These are phyloP conservation scores for Atta cephalotes DNA, from an alignment of 1,140 invertebrate genomes.

Conservation along the genomic window DNA sequence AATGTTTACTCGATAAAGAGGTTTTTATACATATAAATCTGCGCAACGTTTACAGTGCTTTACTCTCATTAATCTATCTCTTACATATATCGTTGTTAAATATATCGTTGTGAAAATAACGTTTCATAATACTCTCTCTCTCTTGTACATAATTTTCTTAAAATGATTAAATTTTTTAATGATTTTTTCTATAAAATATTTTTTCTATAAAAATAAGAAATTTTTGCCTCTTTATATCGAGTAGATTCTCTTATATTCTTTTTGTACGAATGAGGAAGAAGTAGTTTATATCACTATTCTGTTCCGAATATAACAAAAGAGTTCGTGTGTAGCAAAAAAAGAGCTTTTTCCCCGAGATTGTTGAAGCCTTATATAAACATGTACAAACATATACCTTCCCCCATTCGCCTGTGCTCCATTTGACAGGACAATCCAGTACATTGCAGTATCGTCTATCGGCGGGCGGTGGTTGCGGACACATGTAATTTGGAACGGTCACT, in stretches of 20 bases:
- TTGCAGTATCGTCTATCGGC: conserved; percentile 96
- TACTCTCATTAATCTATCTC: no score
- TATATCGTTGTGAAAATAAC: not conserved
- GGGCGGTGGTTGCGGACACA: conserved; percentile 95
- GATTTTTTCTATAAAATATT: not conserved
- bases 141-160: not conserved
- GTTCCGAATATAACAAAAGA: not conserved
- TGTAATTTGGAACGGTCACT: conserved; percentile 94
- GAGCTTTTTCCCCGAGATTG: not conserved
- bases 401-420: conserved; percentile 95
- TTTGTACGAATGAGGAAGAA: not conserved
- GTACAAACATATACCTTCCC: conserved; percentile 87
- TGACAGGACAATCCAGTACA: conserved; percentile 95
- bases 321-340: not conserved
- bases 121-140: not conserved
- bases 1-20: no score
- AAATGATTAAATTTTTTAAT: not conserved
- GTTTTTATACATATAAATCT: no score
- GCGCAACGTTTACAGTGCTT: no score
- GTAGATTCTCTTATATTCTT: not conserved
- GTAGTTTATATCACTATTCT: not conserved
- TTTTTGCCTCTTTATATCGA: not conserved
- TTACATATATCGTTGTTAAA: not conserved
- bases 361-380: not conserved
- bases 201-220: not conserved